Evolutionary conservation across 2,888 invertebrate genomes (phyloP), one percentile per base, ranked within the genome.

Genomic region (Lasioglossum zephyrum): DNA sequence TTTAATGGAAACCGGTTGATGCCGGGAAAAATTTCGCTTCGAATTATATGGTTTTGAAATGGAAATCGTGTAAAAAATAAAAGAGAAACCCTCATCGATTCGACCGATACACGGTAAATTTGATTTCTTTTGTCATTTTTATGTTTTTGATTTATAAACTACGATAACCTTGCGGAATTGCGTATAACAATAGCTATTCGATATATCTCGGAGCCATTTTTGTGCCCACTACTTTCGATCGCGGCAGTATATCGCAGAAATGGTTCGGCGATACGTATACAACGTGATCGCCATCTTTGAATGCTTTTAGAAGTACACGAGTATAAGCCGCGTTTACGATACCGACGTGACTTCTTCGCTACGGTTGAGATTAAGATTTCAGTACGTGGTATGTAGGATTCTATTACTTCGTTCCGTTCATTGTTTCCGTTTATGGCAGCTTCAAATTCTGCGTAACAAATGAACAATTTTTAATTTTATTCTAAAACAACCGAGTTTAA

Each of bases 11-110:
- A 63, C 6, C 6, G 63, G 18, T 31, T 16, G 16, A 8, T 18
- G 8, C 18, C 6, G 18, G 11, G 18, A 18, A 31, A 31, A 63
- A 63, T 18, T 31, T 63, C 13, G 31, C 16, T 31, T 18, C 63
- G 31, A 31, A 31, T 31, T 31, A 63, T 26, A n/a, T 11, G n/a
- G 57, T 57, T 57, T 57, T n/a, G n/a, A 57, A n/a, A 57, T 57
- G n/a, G 57, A 57, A 57, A 57, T 57, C n/a, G 57, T 57, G 57
- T n/a, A n/a, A n/a, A n/a, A 57, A 11, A 57, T n/a, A 57, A n/a
- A n/a, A 57, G 57, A 57, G n/a, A 57, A n/a, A 57, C 4, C 4
- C n/a, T n/a, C n/a, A 8, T 57, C n/a, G 57, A n/a, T 57, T 9
- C 57, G 22, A 6, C 57, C 57, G n/a, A n/a, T 57, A 63, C 31